Evolutionary conservation across 2,113 vertebrate genomes (phyloP).

Genomic region (Pelvicachromis taeniatus): DNA sequence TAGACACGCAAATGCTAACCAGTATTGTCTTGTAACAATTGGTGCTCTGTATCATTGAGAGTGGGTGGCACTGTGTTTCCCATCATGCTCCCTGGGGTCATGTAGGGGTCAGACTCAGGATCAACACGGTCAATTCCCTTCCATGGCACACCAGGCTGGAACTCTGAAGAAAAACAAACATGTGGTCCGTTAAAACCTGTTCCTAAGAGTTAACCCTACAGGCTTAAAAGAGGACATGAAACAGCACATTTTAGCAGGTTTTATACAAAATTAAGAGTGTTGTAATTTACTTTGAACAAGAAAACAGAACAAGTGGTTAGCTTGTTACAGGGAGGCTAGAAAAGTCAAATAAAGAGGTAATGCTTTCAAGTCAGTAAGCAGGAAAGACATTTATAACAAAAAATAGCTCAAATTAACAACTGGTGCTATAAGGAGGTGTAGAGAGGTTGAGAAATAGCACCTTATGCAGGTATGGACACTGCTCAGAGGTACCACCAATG

Average conservation of each 20-base stretch:
- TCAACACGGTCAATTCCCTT: constrained; percentile 98
- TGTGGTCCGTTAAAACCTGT: not conserved
- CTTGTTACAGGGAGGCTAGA: not conserved
- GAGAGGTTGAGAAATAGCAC: not conserved
- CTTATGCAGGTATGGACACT: not conserved
- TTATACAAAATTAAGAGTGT: not conserved
- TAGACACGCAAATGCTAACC: constrained; percentile 60
- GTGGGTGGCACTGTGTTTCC: constrained; percentile 87
- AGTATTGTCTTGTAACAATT: constrained; percentile 98
- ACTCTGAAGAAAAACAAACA: constrained; percentile 75
- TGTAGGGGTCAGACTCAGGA: constrained; percentile 96
- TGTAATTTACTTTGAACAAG: too few species aligned
- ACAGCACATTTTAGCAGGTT: not conserved
- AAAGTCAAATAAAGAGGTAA: not conserved
- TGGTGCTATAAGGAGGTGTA: not conserved
- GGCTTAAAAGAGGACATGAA: not conserved
- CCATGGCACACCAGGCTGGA: constrained; percentile 99
- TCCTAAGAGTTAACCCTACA: not conserved
- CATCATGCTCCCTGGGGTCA: constrained; percentile 97
- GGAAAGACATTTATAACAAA: not conserved
- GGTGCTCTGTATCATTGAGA: constrained; percentile 97
- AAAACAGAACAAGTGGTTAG: not conserved
- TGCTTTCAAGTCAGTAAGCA: not conserved
- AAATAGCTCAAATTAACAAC: not conserved
- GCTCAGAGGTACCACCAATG: not conserved